A percentile compares a stretch with the other conserved stretches of the same genome.
These are phyloP conservation scores for Bursaphelenchus mucronatus DNA, from an alignment of 1,140 invertebrate species.

Conservation along the genomic window DNA sequence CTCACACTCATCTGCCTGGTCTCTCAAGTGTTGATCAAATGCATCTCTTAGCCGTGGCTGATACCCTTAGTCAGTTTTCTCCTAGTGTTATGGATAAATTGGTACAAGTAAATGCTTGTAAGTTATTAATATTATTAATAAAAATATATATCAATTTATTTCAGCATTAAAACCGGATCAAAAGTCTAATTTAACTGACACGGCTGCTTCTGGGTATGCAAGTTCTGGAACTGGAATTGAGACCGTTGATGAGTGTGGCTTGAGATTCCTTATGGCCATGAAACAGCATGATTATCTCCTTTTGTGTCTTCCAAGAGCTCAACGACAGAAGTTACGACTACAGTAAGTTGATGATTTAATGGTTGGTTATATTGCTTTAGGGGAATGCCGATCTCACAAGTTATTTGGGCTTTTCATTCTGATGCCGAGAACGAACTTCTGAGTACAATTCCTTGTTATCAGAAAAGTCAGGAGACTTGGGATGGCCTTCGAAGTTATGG, in stretches of 20 bases:
- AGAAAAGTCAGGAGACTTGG: conserved; percentile 74
- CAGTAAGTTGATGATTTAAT: conserved; percentile 26
- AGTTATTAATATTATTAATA: conserved; percentile 66
- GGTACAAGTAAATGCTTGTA: conserved; percentile 61
- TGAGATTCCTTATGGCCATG: conserved; percentile 91
- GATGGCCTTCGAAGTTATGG: conserved; percentile 83
- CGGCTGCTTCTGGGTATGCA: conserved; percentile 77
- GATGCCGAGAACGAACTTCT: conserved; percentile 93
- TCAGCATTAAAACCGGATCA: conserved; percentile 40
- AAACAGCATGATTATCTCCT: conserved; percentile 94
- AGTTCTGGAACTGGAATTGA: conserved; percentile 67
- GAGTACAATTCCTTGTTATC: conserved; percentile 73
- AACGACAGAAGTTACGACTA: conserved; percentile 71
- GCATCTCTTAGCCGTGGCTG: conserved; percentile 92
- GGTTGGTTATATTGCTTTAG: conserved; percentile 26
- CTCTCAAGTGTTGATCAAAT: conserved; percentile 96
- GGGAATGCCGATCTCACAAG: conserved; percentile 83
- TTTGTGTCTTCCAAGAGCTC: conserved; percentile 79
- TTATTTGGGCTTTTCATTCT: conserved; percentile 98
- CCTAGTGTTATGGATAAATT: conserved; percentile 58
- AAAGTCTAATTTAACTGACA: conserved; percentile 66
- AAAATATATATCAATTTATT: conserved; percentile 26
- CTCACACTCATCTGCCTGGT: conserved; percentile 87
- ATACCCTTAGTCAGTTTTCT: conserved; percentile 71
- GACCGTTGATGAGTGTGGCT: conserved; percentile 91